phyloP scores from a whole-genome alignment of 2,888 invertebrate species.

The Caenorhabditis sp. region DNA sequence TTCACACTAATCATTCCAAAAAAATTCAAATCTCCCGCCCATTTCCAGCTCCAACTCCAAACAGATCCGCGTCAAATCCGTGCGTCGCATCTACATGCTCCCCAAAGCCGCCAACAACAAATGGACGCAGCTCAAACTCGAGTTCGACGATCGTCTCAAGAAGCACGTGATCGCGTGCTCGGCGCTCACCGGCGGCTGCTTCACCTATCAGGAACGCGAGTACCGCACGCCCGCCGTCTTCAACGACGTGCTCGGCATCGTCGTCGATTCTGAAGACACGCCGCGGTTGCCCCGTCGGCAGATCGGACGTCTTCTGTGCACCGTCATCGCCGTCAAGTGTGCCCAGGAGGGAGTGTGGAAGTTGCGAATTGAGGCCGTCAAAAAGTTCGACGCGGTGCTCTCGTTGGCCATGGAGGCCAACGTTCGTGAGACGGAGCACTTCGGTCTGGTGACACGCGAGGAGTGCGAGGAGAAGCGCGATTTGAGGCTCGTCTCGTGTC shows the following conservation, averaged over 20 bases:
- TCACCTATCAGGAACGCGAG: slow-evolving; percentile 50
- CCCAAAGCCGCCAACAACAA: slow-evolving; percentile 34
- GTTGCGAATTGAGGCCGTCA: slow-evolving; percentile 32
- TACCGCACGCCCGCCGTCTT: slow-evolving; percentile 42
- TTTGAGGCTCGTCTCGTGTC: slow-evolving; percentile 53
- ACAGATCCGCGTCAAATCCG: slow-evolving; percentile 33
- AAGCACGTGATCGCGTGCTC: slow-evolving; percentile 51
- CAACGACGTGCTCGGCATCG: slow-evolving; percentile 54
- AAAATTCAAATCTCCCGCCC: background rate
- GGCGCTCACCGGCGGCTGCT: slow-evolving; percentile 58
- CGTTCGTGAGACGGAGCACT: slow-evolving; percentile 42
- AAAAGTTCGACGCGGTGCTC: slow-evolving; percentile 50
- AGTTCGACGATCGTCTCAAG: slow-evolving; percentile 37
- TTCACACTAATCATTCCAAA: background rate
- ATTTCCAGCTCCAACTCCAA: slow-evolving; percentile 28
- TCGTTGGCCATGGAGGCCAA: slow-evolving; percentile 45
- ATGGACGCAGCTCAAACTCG: slow-evolving; percentile 42
- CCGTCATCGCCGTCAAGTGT: slow-evolving; percentile 22
- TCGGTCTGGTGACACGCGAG: slow-evolving; percentile 54
- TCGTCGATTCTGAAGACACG: slow-evolving; percentile 14
- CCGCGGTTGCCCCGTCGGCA: slow-evolving; percentile 36
- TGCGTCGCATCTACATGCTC: slow-evolving; percentile 47
- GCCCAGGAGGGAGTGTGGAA: slow-evolving; percentile 27
- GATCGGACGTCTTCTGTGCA: slow-evolving; percentile 55
- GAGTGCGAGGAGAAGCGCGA: slow-evolving; percentile 61